phyloP scores from a whole-genome alignment of 2,113 vertebrate genomes.

The Pygoscelis antarcticus region DNA sequence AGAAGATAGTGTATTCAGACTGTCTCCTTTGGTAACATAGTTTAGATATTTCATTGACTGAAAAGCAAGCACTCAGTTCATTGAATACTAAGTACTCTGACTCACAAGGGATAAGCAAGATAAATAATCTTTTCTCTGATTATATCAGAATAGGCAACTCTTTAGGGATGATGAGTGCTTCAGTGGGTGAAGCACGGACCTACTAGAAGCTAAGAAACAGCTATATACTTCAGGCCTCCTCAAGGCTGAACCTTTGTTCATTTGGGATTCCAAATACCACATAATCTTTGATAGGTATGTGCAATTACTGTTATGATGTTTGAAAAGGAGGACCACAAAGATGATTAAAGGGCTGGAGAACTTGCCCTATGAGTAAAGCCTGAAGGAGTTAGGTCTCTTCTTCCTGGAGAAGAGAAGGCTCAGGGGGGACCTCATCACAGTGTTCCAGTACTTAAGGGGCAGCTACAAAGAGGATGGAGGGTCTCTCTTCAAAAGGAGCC shows the following conservation, averaged over 20 bases:
- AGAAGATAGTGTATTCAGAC: background rate
- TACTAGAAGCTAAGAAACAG: background rate
- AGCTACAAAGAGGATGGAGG: background rate
- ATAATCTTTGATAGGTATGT: background rate
- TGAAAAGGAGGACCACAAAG: background rate
- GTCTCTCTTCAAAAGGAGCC: background rate
- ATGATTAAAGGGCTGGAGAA: background rate
- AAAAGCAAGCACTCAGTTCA: background rate
- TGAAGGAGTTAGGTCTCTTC: background rate
- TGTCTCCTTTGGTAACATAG: background rate
- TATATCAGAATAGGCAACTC: background rate
- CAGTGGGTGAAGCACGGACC: background rate
- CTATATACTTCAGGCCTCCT: background rate
- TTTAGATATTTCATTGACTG: background rate
- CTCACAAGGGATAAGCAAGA: background rate
- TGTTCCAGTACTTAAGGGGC: background rate
- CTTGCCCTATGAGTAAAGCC: background rate
- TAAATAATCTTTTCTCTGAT: background rate
- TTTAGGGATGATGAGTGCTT: background rate
- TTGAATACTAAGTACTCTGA: background rate
- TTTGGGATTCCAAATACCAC: background rate
- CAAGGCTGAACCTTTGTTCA: background rate
- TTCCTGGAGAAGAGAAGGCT: background rate
- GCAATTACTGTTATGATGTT: background rate
- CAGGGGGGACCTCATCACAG: background rate